Percentiles rank a stretch among this genome's conserved stretches.
These are phyloP conservation scores for Suricata suricatta DNA, from an alignment of 2,113 vertebrate genomes.

Conservation along the genomic window DNA sequence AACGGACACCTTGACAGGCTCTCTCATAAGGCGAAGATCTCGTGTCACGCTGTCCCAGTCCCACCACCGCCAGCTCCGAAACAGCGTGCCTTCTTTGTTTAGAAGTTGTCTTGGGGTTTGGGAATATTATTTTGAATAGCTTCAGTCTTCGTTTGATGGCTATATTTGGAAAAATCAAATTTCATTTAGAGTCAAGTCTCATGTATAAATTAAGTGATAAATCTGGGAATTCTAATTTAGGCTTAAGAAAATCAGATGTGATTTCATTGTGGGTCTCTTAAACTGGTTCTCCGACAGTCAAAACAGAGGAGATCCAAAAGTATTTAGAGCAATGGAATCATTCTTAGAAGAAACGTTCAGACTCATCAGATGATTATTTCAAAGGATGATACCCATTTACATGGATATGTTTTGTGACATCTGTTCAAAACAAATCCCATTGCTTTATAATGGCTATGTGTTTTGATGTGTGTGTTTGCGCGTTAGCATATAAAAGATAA, in stretches of 20 bases:
- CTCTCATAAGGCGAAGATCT: rapidly evolving
- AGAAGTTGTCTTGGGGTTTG: neutral
- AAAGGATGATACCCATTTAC: neutral
- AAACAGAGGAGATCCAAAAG: neutral
- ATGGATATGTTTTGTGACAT: neutral
- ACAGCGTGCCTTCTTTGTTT: rapidly evolving
- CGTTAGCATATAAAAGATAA: neutral
- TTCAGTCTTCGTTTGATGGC: neutral
- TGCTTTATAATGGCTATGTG: too few species aligned
- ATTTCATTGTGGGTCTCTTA: neutral
- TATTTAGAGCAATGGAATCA: neutral
- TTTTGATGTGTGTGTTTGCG: neutral
- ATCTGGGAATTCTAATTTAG: neutral
- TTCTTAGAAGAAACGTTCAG: neutral
- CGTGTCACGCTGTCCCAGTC: rapidly evolving
- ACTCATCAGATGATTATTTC: neutral
- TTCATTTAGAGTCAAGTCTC: neutral
- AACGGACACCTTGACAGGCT: neutral
- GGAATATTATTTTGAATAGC: neutral
- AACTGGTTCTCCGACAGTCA: neutral
- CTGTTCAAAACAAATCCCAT: neutral
- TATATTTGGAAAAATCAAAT: neutral
- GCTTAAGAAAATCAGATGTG: neutral
- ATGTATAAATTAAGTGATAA: neutral
- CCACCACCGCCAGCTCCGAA: rapidly evolving